Percentiles rank a stretch among this genome's conserved stretches.
Evolutionary conservation across 2,797 vertebrate genomes (phyloP).

Genomic region (Coreius guichenoti): DNA sequence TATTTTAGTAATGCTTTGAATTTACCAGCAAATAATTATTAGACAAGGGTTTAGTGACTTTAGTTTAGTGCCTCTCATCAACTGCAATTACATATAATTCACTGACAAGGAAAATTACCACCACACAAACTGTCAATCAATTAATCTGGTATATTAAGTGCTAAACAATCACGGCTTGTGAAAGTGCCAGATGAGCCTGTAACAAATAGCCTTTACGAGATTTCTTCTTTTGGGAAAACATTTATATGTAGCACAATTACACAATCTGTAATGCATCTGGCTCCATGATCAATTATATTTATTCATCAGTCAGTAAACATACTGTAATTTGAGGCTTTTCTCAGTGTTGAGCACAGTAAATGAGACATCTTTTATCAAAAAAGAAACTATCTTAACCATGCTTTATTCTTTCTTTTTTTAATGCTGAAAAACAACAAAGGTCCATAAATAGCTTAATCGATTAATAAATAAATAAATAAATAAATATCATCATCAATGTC

Average conservation of each 20-base stretch:
- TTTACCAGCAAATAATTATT: constrained; percentile 14
- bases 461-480: constrained; percentile 78
- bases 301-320: constrained; percentile 45
- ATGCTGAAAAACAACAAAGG: constrained; percentile 60
- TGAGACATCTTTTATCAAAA: constrained; percentile 65
- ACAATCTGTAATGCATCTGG: neutral
- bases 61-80: constrained; percentile 17
- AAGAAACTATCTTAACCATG: constrained; percentile 76
- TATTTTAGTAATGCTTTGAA: neutral
- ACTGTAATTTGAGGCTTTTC: constrained; percentile 7
- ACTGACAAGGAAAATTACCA: constrained; percentile 23
- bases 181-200: neutral
- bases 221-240: constrained; percentile 10
- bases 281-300: constrained; percentile 43
- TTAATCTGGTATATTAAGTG: constrained; percentile 7
- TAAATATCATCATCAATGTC: constrained; percentile 73
- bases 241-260: constrained; percentile 3
- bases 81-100: constrained; percentile 28
- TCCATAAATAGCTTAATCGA: constrained; percentile 69
- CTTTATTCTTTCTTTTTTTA: constrained; percentile 76
- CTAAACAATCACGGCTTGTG: constrained; percentile 1
- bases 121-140: constrained; percentile 8
- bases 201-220: neutral
- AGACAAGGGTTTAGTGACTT: constrained; percentile 1
- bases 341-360: constrained; percentile 49